Evolutionary conservation across 2,797 vertebrate species (phyloP), one percentile per base, ranked within the genome.

Genomic region (Neosalanx taihuensis): DNA sequence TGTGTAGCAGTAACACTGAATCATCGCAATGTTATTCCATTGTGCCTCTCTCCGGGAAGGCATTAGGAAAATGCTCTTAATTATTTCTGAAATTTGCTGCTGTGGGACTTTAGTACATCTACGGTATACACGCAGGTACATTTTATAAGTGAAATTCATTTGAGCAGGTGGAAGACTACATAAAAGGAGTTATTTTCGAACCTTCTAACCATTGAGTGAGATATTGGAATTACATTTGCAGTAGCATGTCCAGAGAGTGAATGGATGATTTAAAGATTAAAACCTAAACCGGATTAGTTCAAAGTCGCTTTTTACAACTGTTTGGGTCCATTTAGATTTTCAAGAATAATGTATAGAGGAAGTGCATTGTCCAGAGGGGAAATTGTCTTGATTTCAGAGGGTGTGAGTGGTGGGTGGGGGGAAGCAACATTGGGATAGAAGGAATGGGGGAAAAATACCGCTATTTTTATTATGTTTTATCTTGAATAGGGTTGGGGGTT

Each of bases 391-490:
- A 83, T 87, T 78, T 79, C 75, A 23, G 61, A 78, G 71, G 35
- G 6, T 1, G 23, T 26, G 23, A 26, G 5, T 3, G 35, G 41
- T 12, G 41, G 12, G 10, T 9, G 41, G 41, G 0, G 1, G 6
- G 13, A 76, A 76, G 81, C 64, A 73, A 60, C 35, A 15, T 69
- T 76, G 59, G 70, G 64, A 76, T 72, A 71, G 65, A 80, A 77
- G 70, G 74, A 81, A 80, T 72, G n/a, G 65, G 65, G 67, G 26
- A 41, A 41, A 65, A 31, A 62, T 41, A 64, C 41, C 35, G 77
- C 73, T 88, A 89, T 89, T 88, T 89, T 83, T 87, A 83, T 77
- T 77, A 66, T 58, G 75, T 79, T 82, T 75, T 77, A 83, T 87
- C 79, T 72, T n/a, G 64, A 82, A 76, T 79, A 71, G 33, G 65